Base-by-base conservation (phyloP, 2,113 vertebrate genomes). In the Caloenas nicobarica region DNA sequence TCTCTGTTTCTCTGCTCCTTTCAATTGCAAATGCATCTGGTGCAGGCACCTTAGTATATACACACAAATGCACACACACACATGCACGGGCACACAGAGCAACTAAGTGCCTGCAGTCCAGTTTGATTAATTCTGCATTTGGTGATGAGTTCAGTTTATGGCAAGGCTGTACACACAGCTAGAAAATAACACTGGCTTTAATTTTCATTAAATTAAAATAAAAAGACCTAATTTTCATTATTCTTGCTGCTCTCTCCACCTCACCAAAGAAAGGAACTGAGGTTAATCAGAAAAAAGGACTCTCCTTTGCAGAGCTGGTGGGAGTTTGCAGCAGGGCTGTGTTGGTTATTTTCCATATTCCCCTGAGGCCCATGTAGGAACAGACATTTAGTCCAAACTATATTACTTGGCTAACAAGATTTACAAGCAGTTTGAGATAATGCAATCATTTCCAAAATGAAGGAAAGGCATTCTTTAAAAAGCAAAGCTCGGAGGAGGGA, bases 371-470 rank as follows among this genome's bases (percentile, higher is more conserved):
- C 81, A 13, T 28, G 64, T 40, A 94, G 77, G 54, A 96, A 70
- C 65, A 95, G 84, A 69, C 65, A 88, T 90, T 94, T 93, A 78
- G 74, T 79, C 86, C 74, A 84, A 96, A 95, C 77, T 77, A 57
- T 93, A 96, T 94, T 95, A 81, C 85, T 83, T 76, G 54, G 85
- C 46, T 95, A 93, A 96, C 54, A 93, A 93, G 94, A 94, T 89
- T 94, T 94, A 90, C 81, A 90, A 94, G 78, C 53, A 60, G 93
- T 82, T 88, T 81, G 89, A 93, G 93, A 96, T 83, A 95, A 95
- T 48, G 53, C 44, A 88, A 91, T 92, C 53, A 48, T 72, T 92
- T 92, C 73, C 78, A 76, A 36, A 89, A 68, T 26, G 94, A 92
- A 94, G 60, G 26, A 73, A 91, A 88, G 56, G 36, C 86, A 74